Evolutionary conservation across 2,888 invertebrate genomes (phyloP).

Genomic region (Sarcophaga variegata): DNA sequence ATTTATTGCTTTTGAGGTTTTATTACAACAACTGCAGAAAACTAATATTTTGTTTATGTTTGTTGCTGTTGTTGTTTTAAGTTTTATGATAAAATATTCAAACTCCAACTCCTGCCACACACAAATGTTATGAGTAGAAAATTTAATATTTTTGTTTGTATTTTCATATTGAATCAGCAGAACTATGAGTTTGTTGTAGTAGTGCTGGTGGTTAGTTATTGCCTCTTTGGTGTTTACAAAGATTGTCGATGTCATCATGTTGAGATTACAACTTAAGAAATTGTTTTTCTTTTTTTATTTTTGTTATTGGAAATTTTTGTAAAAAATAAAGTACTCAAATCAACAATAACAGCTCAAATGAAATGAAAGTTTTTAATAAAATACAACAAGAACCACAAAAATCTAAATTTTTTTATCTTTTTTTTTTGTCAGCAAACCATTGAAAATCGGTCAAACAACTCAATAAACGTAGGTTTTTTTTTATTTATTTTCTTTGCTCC

Average conservation of each 20-base stretch:
- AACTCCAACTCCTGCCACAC: background rate
- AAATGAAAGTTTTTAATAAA: background rate
- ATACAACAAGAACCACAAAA: conserved; percentile 36
- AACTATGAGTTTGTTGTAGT: background rate
- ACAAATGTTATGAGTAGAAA: background rate
- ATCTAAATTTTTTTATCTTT: conserved; percentile 6
- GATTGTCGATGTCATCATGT: conserved; percentile 41
- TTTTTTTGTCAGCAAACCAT: background rate
- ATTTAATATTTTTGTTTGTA: too few species aligned
- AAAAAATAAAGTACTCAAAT: background rate
- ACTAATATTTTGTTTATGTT: conserved; percentile 21
- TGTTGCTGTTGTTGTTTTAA: background rate
- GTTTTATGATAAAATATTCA: background rate
- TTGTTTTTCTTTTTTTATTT: conserved; percentile 23
- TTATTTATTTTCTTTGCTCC: background rate
- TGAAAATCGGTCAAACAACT: conserved; percentile 58
- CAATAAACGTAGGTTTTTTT: conserved; percentile 15
- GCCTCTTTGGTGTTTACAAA: background rate
- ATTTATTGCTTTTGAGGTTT: conserved; percentile 53
- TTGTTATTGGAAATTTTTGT: background rate
- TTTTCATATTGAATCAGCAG: too few species aligned
- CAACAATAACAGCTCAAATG: conserved; percentile 12
- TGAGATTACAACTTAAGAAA: conserved; percentile 50
- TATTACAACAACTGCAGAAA: conserved; percentile 33
- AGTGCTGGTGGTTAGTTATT: background rate